phyloP scores from a whole-genome alignment of 2,113 vertebrate species.

The Ciconia maguari region DNA sequence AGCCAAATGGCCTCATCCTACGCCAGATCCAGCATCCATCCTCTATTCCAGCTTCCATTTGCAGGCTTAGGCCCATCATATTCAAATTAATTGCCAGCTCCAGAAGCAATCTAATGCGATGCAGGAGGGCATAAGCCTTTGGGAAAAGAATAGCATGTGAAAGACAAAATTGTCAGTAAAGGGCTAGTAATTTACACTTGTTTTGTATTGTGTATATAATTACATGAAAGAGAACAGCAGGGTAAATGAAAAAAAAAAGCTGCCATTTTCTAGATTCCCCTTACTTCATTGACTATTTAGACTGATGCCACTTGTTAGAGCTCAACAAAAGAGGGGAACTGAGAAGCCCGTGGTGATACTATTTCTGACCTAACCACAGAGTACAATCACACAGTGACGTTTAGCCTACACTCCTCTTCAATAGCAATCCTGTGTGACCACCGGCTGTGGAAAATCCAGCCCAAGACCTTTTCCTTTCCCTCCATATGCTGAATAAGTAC shows the following conservation, averaged over 20 bases:
- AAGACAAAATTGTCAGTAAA: neutral
- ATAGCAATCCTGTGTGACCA: neutral
- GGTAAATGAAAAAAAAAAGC: neutral
- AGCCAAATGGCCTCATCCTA: neutral
- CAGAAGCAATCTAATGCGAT: neutral
- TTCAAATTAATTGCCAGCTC: neutral
- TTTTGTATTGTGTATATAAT: neutral
- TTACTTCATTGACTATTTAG: neutral
- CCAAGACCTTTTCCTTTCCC: neutral
- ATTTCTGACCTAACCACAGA: neutral
- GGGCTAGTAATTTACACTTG: neutral
- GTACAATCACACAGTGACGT: neutral
- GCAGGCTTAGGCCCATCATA: neutral
- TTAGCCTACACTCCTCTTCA: neutral
- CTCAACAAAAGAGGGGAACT: neutral
- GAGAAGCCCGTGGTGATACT: neutral
- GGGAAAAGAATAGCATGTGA: neutral
- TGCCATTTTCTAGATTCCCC: neutral
- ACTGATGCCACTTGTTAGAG: neutral
- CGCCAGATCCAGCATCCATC: neutral
- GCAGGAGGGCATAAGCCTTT: neutral
- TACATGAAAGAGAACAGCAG: neutral
- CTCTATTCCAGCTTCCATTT: neutral
- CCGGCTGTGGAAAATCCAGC: neutral
- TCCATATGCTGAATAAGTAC: neutral